Percentiles rank a stretch among this genome's conserved stretches.
Evolutionary conservation across 2,888 invertebrate genomes (phyloP).

Genomic region (Listrodromus nycthemerus): DNA sequence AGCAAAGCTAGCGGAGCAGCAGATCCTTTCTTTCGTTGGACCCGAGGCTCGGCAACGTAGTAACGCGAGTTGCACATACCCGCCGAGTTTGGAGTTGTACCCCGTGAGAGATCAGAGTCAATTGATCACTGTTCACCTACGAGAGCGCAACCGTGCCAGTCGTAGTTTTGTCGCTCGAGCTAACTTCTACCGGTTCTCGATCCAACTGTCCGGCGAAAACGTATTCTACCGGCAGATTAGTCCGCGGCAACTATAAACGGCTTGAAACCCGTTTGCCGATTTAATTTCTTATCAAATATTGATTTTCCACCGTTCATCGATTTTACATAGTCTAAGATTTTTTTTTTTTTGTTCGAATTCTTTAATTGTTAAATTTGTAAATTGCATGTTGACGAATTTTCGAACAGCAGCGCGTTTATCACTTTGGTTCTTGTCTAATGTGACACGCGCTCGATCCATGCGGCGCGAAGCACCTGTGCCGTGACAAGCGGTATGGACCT

Average conservation of each 20-base stretch:
- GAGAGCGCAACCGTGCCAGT: constrained; percentile 45
- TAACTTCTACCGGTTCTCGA: constrained; percentile 63
- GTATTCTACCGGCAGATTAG: constrained; percentile 13
- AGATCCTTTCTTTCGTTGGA: constrained; percentile 48
- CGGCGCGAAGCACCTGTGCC: constrained; percentile 48
- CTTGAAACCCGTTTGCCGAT: constrained; percentile 3
- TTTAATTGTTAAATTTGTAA: neutral
- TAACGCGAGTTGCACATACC: constrained; percentile 28
- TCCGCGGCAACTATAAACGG: constrained; percentile 7
- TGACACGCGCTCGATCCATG: neutral
- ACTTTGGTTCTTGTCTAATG: constrained; percentile 3
- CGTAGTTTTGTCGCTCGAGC: constrained; percentile 34
- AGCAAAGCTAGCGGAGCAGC: constrained; percentile 21
- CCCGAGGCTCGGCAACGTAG: constrained; percentile 27
- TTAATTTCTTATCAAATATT: neutral
- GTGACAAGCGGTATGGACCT: constrained; percentile 23
- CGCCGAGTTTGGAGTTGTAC: constrained; percentile 60
- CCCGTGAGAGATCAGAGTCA: constrained; percentile 64
- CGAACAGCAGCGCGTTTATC: neutral
- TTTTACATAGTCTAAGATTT: neutral
- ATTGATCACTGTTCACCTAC: constrained; percentile 66
- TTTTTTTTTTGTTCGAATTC: neutral
- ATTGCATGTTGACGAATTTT: no score
- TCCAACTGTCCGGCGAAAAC: constrained; percentile 43
- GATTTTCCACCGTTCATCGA: neutral